Percentiles rank a stretch among this genome's conserved stretches.
Conservation (phyloP, 2,113 vertebrate species). For the Gallinago paraguaiae region DNA sequence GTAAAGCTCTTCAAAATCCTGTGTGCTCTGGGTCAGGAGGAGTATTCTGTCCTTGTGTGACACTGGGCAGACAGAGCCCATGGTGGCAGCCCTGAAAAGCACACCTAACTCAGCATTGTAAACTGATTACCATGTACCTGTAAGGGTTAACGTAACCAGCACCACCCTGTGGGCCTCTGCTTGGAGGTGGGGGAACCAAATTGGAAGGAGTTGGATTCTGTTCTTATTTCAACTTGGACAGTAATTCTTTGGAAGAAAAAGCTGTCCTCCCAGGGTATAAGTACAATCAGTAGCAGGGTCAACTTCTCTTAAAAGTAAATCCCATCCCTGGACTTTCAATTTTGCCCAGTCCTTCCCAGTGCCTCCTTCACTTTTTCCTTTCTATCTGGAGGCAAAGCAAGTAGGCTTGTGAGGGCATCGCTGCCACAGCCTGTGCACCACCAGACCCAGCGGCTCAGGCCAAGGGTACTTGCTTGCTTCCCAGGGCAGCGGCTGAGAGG, state of each 20-base stretch:
- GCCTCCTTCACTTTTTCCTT: neutral
- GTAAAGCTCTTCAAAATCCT: neutral
- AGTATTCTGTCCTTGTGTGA: neutral
- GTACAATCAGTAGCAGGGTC: neutral
- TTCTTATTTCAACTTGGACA: neutral
- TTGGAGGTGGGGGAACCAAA: neutral
- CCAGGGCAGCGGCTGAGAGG: neutral
- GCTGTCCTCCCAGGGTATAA: neutral
- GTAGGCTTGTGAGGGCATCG: neutral
- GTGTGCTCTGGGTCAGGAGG: neutral
- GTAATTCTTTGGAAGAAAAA: neutral
- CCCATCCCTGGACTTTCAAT: neutral
- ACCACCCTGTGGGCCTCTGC: neutral
- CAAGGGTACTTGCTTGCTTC: neutral
- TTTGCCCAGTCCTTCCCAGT: neutral
- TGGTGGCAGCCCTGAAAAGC: neutral
- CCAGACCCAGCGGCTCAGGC: neutral
- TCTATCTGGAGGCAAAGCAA: neutral
- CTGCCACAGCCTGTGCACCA: neutral
- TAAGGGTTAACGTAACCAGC: neutral
- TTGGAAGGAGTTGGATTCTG: neutral
- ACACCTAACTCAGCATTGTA: neutral
- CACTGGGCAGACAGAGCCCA: neutral
- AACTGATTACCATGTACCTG: rapidly evolving
- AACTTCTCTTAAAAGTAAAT: neutral